A percentile compares a stretch with the other conserved stretches of the same genome.
phyloP scores from a whole-genome alignment of 2,797 vertebrate species.

The Acomys russatus region DNA sequence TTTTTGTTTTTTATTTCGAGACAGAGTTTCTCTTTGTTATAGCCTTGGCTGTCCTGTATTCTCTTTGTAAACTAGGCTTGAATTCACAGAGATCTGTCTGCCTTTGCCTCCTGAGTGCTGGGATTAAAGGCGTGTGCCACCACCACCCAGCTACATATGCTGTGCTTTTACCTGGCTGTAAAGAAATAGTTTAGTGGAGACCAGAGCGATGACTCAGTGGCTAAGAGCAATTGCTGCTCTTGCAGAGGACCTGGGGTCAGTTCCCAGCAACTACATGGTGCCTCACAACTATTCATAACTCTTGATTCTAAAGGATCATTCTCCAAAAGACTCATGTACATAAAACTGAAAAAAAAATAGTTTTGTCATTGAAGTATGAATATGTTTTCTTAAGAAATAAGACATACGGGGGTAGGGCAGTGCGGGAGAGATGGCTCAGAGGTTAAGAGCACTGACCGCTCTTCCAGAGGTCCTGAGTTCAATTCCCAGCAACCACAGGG shows the following conservation, averaged over 20 bases:
- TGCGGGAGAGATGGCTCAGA: no score
- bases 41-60: no score
- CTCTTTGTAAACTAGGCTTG: no score
- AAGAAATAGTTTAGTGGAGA: background rate
- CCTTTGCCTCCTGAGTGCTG: no score
- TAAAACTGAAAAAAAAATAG: background rate
- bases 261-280: background rate
- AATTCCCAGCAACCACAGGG: no score
- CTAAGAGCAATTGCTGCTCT: background rate
- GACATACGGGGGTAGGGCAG: background rate
- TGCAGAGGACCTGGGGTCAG: background rate
- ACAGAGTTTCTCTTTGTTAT: no score
- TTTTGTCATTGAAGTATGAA: conserved; percentile 20
- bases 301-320: background rate
- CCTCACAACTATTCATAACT: background rate
- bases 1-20: background rate
- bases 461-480: no score
- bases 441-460: no score
- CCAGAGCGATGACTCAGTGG: background rate
- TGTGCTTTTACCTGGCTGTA: background rate
- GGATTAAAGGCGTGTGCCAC: no score
- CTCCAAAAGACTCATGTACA: background rate
- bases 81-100: no score
- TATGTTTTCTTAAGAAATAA: background rate
- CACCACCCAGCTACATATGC: no score